Conservation (phyloP, 2,113 vertebrate species). For the Protobothrops mucrosquamatus region DNA sequence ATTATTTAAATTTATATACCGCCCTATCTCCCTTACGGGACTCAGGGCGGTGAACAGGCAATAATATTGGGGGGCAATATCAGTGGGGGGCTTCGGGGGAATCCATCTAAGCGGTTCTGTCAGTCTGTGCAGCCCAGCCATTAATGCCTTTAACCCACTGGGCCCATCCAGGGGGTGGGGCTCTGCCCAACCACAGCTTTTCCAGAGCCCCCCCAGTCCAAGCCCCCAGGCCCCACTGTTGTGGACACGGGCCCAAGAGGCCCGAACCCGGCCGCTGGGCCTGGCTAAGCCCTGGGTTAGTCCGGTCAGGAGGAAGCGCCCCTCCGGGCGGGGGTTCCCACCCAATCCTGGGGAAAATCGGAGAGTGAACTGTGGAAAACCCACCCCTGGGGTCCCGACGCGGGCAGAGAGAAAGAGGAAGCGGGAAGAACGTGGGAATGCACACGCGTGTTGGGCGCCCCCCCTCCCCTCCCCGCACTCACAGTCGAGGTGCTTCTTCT, state of each 20-base stretch:
- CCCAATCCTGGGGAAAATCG: not conserved
- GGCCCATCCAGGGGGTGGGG: not conserved
- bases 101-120: not conserved
- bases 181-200: not conserved
- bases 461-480: slow-evolving; percentile 56
- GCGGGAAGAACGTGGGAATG: not conserved
- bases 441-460: too few relatives aligned
- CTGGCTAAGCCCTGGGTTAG: not conserved
- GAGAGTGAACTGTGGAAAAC: not conserved
- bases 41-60: too few relatives aligned
- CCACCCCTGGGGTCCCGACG: not conserved
- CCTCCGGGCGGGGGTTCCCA: too few relatives aligned
- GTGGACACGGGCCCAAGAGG: not conserved
- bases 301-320: not conserved
- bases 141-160: not conserved
- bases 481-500: slow-evolving; percentile 92
- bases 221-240: not conserved
- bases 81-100: too few relatives aligned
- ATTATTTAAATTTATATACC: too few relatives aligned
- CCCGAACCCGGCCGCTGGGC: not conserved
- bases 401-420: not conserved
- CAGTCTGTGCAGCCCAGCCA: not conserved
- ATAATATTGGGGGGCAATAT: too few relatives aligned
- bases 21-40: too few relatives aligned
- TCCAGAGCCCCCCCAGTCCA: not conserved